Evolutionary conservation across 2,888 invertebrate genomes (phyloP).

Genomic region (Thumatha senex): DNA sequence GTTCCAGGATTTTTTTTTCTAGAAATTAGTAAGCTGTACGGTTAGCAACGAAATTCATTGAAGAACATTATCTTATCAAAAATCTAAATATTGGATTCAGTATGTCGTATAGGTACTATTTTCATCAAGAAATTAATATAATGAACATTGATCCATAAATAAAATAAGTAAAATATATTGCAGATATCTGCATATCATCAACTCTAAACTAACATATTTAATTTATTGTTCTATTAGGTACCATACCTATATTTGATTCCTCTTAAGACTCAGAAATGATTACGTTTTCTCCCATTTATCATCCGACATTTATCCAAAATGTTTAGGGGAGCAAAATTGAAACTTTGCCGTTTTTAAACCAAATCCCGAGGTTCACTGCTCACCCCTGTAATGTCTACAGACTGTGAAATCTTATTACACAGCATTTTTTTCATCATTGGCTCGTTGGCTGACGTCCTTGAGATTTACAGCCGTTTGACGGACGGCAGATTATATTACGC

Average conservation of each 20-base stretch:
- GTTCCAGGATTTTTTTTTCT: no score
- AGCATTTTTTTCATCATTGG: conserved; percentile 27
- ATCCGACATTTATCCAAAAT: conserved; percentile 30
- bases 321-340: conserved; percentile 37
- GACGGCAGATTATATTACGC: not conserved
- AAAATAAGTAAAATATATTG: no score
- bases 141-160: no score
- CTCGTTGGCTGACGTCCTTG: conserved; percentile 9
- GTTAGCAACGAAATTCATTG: no score
- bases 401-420: conserved; percentile 34
- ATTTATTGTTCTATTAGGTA: not conserved
- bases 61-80: no score
- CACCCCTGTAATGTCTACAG: conserved; percentile 26
- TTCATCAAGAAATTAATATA: no score
- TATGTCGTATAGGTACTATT: no score
- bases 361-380: conserved; percentile 23
- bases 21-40: no score
- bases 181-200: no score
- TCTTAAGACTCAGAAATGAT: conserved; percentile 26
- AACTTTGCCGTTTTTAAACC: conserved; percentile 39
- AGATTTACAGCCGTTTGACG: conserved; percentile 5
- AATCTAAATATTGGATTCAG: no score
- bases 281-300: conserved; percentile 32
- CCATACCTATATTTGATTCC: conserved; percentile 16
- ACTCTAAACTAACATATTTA: no score